These are phyloP conservation scores for Arge pagana DNA, from an alignment of 2,888 invertebrate species.

Conservation along the genomic window DNA sequence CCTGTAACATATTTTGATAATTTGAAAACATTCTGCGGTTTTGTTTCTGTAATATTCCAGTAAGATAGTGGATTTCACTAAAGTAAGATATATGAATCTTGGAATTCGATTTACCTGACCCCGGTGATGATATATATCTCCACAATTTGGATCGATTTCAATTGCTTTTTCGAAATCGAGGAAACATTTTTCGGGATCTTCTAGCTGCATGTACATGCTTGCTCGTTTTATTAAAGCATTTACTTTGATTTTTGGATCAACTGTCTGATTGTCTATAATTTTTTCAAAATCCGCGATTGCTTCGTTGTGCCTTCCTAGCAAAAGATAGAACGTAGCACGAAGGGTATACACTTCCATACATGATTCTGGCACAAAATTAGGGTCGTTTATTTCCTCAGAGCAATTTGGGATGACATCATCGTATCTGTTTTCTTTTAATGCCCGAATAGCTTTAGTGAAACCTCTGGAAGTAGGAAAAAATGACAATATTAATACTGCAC, in stretches of 20 bases:
- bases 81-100: slow-evolving; percentile 2
- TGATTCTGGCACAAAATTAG: slow-evolving; percentile 33
- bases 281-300: slow-evolving; percentile 74
- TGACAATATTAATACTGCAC: not conserved
- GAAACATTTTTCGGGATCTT: slow-evolving; percentile 73
- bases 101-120: slow-evolving; percentile 65
- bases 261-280: slow-evolving; percentile 70
- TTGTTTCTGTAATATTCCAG: not conserved
- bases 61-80: too few relatives aligned
- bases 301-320: slow-evolving; percentile 76
- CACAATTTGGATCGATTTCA: slow-evolving; percentile 75
- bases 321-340: slow-evolving; percentile 81
- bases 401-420: slow-evolving; percentile 80
- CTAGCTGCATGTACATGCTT: slow-evolving; percentile 80
- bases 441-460: slow-evolving; percentile 73
- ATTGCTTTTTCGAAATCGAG: slow-evolving; percentile 81
- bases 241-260: slow-evolving; percentile 69
- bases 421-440: slow-evolving; percentile 73
- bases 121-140: slow-evolving; percentile 91
- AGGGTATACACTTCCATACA: slow-evolving; percentile 74
- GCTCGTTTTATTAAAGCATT: slow-evolving; percentile 90
- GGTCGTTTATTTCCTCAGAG: slow-evolving; percentile 69
- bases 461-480: slow-evolving; percentile 59
- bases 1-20: slow-evolving; percentile 60
- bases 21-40: slow-evolving; percentile 4